A percentile compares a stretch with the other conserved stretches of the same genome.
Evolutionary conservation across 1,140 invertebrate species (phyloP).

Genomic region (Calliphora vicina): DNA sequence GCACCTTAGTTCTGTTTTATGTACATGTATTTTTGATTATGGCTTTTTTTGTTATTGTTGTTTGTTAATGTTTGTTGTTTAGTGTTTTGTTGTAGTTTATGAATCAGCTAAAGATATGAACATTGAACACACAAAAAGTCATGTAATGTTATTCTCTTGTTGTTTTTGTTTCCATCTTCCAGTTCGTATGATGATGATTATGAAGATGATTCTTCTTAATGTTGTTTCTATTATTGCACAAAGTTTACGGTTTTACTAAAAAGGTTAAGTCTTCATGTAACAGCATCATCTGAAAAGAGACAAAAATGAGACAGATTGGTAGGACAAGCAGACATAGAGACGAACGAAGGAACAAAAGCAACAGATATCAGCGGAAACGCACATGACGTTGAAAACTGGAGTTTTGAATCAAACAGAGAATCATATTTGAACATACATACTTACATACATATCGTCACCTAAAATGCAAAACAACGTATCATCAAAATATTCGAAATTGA

Average conservation of each 20-base stretch:
- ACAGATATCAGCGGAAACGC: neutral
- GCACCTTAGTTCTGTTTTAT: neutral
- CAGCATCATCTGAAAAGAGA: neutral
- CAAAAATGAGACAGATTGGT: neutral
- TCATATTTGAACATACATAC: no score
- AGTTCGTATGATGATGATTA: neutral
- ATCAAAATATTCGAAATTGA: no score
- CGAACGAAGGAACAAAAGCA: no score
- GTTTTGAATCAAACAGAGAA: no score
- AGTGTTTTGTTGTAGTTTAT: constrained; percentile 32
- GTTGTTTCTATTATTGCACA: constrained; percentile 7
- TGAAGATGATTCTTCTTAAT: neutral
- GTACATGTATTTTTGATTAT: neutral
- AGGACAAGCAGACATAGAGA: neutral
- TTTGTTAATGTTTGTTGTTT: constrained; percentile 10
- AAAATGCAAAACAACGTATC: no score
- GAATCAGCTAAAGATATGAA: constrained; percentile 31
- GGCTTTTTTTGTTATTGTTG: constrained; percentile 6
- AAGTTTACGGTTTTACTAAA: constrained; percentile 25
- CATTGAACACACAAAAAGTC: constrained; percentile 27
- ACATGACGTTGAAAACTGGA: neutral
- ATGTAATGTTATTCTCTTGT: constrained; percentile 15
- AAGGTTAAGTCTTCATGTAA: constrained; percentile 16
- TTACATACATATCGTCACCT: no score
- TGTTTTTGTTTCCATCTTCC: neutral